Evolutionary conservation across 1,140 invertebrate genomes (phyloP).

Genomic region (Dryas iulia): DNA sequence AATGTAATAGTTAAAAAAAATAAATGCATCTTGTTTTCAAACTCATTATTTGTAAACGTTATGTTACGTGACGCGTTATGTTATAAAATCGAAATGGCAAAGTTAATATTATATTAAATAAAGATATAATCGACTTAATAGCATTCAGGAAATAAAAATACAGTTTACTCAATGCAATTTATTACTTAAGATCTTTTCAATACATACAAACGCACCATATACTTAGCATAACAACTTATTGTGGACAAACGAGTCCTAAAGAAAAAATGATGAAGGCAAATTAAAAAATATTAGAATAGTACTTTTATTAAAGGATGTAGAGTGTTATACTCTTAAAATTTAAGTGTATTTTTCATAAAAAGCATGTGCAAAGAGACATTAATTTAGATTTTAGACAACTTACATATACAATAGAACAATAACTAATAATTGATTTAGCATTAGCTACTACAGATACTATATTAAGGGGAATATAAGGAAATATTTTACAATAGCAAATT

Average conservation of each 20-base stretch:
- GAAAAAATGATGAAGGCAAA: slow-evolving; percentile 1
- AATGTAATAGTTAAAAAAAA: too few relatives aligned
- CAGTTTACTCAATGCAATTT: slow-evolving; percentile 61
- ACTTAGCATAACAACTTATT: slow-evolving; percentile 70
- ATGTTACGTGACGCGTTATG: too few relatives aligned
- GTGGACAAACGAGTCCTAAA: background rate
- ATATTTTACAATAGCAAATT: slow-evolving; percentile 27
- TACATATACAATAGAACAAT: slow-evolving; percentile 35
- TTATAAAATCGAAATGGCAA: too few relatives aligned
- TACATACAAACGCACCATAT: slow-evolving; percentile 77
- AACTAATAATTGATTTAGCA: slow-evolving; percentile 39
- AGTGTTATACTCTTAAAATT: slow-evolving; percentile 15
- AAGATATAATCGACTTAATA: too few relatives aligned
- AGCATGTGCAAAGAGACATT: slow-evolving; percentile 47
- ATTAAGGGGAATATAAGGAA: slow-evolving; percentile 8
- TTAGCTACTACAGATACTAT: slow-evolving; percentile 22
- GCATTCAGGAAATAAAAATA: slow-evolving; percentile 7
- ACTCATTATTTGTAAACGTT: too few relatives aligned
- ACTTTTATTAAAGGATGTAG: background rate
- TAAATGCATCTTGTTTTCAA: too few relatives aligned
- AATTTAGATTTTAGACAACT: slow-evolving; percentile 9
- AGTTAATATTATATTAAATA: too few relatives aligned
- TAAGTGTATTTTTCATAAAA: slow-evolving; percentile 28
- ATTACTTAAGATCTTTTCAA: slow-evolving; percentile 64
- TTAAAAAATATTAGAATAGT: slow-evolving; percentile 2